A percentile compares a stretch with the other conserved stretches of the same genome.
Evolutionary conservation across 1,140 invertebrate species (phyloP).

Genomic region (Octopus sinensis): DNA sequence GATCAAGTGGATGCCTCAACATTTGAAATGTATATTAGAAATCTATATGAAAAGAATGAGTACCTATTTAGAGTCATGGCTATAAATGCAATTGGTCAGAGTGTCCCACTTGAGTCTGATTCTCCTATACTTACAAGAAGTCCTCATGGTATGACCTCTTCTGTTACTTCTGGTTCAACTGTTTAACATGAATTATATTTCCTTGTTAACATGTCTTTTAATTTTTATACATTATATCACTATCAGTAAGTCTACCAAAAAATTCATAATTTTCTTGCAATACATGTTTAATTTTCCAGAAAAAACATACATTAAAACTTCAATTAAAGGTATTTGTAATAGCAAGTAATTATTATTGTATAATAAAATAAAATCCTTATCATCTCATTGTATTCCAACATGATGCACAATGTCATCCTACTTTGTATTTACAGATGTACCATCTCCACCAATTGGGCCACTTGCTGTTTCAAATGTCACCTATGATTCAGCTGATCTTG

Average conservation of each 20-base stretch:
- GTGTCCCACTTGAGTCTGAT: constrained; percentile 80
- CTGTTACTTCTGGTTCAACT: not conserved
- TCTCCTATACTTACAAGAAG: constrained; percentile 86
- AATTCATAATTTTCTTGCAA: too few relatives aligned
- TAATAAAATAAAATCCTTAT: too few relatives aligned
- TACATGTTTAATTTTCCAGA: too few relatives aligned
- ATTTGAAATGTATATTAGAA: constrained; percentile 68
- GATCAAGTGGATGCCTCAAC: constrained; percentile 66
- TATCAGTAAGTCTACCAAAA: too few relatives aligned
- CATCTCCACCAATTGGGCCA: constrained; percentile 83
- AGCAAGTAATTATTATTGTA: too few relatives aligned
- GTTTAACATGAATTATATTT: too few relatives aligned
- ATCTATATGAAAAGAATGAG: constrained; percentile 67
- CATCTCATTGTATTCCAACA: too few relatives aligned
- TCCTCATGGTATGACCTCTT: constrained; percentile 59
- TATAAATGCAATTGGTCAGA: constrained; percentile 86
- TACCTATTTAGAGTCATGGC: constrained; percentile 69
- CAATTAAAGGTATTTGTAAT: too few relatives aligned
- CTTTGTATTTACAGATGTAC: constrained; percentile 58
- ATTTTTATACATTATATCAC: too few relatives aligned
- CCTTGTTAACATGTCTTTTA: too few relatives aligned
- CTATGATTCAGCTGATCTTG: constrained; percentile 56
- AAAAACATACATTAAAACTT: too few relatives aligned
- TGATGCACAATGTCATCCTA: not conserved
- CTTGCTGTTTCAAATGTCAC: constrained; percentile 60